These are phyloP conservation scores for Desmodus rotundus DNA, from an alignment of 2,113 vertebrate species.

Conservation along the genomic window DNA sequence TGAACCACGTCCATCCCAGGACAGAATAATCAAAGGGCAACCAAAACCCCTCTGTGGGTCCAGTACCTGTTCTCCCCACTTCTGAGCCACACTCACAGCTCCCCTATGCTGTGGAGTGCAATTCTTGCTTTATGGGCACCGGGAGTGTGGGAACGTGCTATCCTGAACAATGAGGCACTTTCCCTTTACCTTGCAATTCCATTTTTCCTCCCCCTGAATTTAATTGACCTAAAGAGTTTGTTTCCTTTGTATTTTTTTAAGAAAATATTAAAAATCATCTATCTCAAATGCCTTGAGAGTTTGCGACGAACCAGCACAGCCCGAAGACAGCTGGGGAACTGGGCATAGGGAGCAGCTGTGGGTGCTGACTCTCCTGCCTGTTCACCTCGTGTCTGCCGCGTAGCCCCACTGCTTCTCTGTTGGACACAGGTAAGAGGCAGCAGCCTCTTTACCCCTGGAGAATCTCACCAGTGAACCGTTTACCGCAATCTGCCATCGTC, in stretches of 20 bases:
- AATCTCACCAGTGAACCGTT: background rate
- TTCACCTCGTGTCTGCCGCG: background rate
- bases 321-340: background rate
- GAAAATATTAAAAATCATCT: conserved; percentile 79
- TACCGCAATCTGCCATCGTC: background rate
- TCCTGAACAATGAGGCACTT: conserved; percentile 75
- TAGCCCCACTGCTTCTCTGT: background rate
- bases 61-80: background rate
- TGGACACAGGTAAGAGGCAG: background rate
- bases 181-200: conserved; percentile 73
- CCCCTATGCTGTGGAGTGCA: background rate
- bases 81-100: background rate
- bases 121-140: conserved; percentile 66
- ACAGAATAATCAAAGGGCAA: conserved; percentile 21
- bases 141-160: conserved; percentile 51
- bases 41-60: background rate
- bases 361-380: background rate
- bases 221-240: conserved; percentile 75
- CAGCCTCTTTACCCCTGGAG: background rate
- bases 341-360: background rate
- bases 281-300: conserved; percentile 46
- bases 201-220: conserved; percentile 71
- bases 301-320: background rate
- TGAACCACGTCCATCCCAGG: background rate
- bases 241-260: conserved; percentile 85